Base-by-base conservation (phyloP, 2,797 vertebrate species). In the Ctenosaura bakeri region DNA sequence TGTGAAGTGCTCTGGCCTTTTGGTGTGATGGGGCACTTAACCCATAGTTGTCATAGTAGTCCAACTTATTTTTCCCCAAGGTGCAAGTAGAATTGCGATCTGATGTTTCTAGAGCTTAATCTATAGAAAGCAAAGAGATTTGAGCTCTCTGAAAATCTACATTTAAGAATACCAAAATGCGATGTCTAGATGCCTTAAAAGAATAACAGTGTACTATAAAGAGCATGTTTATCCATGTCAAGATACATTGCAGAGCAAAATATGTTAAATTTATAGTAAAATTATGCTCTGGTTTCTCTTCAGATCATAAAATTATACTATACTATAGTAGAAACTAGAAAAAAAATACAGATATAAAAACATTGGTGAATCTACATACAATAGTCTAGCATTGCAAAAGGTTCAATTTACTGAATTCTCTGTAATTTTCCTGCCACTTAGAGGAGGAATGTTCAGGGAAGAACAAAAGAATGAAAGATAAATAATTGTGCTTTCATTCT, bases 391-490 rank as follows among this genome's bases (percentile, higher is more conserved):
- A 77, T 90, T 22, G 71, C 69, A 66, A 83, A 50, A 88, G 22
- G 32, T 86, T 93, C 52, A 83, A 0, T 91, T 78, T 89, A 32
- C 90, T 86, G 9, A 62, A 56, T 90, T 83, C 10, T 74, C 74
- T 81, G 6, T 91, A 87, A 42, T 92, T 90, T 90, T 90, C 64
- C 78, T 35, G 59, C 74, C 86, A 50, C 5, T 35, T 69, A 87
- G 14, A 85, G 50, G 52, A 69, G 16, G 10, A 77, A 32, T 77
- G 54, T 64, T 90, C 50, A 54, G 22, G 50, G 86, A 79, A 69
- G 83, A 91, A 93, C 54, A 87, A 90, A 90, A 73, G 32, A 91
- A 42, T 62, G 38, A 78, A 90, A 90, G 54, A 54, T 81, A 83
- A 86, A 35, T 73, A 80, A 69, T 92, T 87, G 71, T 71, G 46